phyloP scores from a whole-genome alignment of 1,140 invertebrate genomes.

The Drosophila arizonae region DNA sequence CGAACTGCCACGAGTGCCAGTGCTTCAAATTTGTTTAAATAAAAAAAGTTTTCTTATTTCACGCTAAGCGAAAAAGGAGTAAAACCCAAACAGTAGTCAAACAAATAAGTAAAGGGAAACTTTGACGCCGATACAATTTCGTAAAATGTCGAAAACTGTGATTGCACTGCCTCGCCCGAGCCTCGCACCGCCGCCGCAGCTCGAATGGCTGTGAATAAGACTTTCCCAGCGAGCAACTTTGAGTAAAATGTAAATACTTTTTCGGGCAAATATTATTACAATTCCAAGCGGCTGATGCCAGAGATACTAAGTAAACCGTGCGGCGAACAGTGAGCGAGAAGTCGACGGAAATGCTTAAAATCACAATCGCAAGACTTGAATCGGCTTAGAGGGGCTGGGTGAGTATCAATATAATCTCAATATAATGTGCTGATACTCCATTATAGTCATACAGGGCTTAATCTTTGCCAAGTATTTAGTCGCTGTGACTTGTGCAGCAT shows the following conservation, averaged over 20 bases:
- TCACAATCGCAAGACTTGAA: constrained; percentile 40
- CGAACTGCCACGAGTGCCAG: constrained; percentile 61
- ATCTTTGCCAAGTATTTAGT: not conserved
- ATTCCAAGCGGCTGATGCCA: constrained; percentile 67
- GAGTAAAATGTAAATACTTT: constrained; percentile 78
- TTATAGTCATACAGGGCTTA: not conserved
- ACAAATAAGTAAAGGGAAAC: constrained; percentile 74
- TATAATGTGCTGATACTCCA: not conserved
- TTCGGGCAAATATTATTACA: constrained; percentile 74
- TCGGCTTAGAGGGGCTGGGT: not conserved
- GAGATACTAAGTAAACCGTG: constrained; percentile 69
- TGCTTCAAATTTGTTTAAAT: constrained; percentile 71
- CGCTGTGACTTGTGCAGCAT: not conserved
- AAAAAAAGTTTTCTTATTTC: constrained; percentile 80
- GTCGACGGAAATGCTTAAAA: constrained; percentile 47
- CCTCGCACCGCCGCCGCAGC: not conserved
- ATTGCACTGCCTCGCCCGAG: constrained; percentile 49
- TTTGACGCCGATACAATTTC: constrained; percentile 79
- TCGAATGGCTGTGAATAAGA: not conserved
- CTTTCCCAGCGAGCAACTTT: constrained; percentile 55
- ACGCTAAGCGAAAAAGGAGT: constrained; percentile 50
- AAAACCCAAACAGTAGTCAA: constrained; percentile 51
- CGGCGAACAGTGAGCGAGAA: constrained; percentile 18
- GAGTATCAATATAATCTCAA: not conserved
- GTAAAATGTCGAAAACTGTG: constrained; percentile 79